Evolutionary conservation across 2,888 invertebrate species (phyloP), one percentile per base, ranked within the genome.

Genomic region (Choreutis nemorana): DNA sequence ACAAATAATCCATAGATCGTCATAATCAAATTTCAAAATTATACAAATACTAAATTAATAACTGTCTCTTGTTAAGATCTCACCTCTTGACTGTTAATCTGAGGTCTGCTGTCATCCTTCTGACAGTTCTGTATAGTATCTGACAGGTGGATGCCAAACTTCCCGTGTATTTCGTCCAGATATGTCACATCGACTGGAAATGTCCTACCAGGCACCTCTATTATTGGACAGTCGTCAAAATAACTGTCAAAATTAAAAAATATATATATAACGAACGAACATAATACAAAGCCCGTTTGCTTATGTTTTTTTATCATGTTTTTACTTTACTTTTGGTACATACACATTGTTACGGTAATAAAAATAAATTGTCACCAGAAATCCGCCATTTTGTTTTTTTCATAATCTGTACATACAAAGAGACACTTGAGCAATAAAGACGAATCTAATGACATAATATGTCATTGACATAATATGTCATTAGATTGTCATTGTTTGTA

Each of bases 131-230:
- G 56, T 15, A 48, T 9, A 21, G 58, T 60, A 8, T 46, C 46
- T 0, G 46, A 34, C 5, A 79, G 40, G 4, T 37, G 36, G 0
- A 78, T 9, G 1, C 40, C 41, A 12, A 50, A 65, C 26, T 53
- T 63, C 25, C 44, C 45, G 30, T 56, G 42, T 21, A 83, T 64
- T 4, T 83, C 82, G 1, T 85, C 82, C 21, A 87, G 38, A 52
- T 84, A 83, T 18, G 79, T 55, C 35, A 79, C 64, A 32, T 82
- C 54, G 0, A 89, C 88, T 0, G 87, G 85, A 47, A 73, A 82
- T 0, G 83, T 77, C 23, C 81, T 75, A 0, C 85, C 89, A 0
- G 83, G 83, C 0, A 84, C 65, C 32, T 81, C 66, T 32, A 83
- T 50, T 0, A 75, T 48, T 0, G 72, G 66, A 35, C 82, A 81